Conservation (phyloP, 2,888 invertebrate species). For the Spicauda simplicius region DNA sequence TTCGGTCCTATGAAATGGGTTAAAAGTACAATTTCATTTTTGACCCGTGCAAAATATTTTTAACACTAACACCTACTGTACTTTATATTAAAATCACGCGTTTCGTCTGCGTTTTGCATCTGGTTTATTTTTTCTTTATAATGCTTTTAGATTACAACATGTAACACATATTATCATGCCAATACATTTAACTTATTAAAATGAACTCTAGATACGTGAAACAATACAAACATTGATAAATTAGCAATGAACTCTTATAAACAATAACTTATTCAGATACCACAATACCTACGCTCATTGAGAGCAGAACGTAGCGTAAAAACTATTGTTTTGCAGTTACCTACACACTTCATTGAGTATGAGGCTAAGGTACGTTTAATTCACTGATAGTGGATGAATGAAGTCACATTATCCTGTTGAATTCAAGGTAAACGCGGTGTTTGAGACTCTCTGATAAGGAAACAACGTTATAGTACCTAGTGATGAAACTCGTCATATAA, state of each 20-base stretch:
- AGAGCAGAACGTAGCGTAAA: constrained; percentile 1
- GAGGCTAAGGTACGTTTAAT: constrained; percentile 2
- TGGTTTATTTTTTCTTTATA: too few species aligned
- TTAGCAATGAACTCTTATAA: background rate
- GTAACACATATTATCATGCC: too few species aligned
- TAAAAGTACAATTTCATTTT: too few species aligned
- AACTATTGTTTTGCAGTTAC: background rate
- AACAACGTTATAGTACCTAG: background rate
- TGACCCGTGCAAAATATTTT: too few species aligned
- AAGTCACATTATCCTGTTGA: constrained; percentile 19
- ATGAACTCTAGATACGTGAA: too few species aligned
- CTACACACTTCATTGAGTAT: constrained; percentile 1
- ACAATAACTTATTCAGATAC: background rate
- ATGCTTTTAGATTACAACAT: too few species aligned
- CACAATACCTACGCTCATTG: background rate
- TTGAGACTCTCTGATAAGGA: background rate
- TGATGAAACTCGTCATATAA: background rate
- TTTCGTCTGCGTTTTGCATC: too few species aligned
- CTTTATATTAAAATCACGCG: too few species aligned
- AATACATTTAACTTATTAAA: too few species aligned
- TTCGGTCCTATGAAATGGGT: too few species aligned
- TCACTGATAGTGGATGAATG: constrained; percentile 12
- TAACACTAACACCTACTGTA: too few species aligned
- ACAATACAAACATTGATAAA: background rate
- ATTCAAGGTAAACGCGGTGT: constrained; percentile 19